A percentile compares a stretch with the other conserved stretches of the same genome.
phyloP scores from a whole-genome alignment of 1,140 invertebrate genomes.

The Trigoniulus corallinus region DNA sequence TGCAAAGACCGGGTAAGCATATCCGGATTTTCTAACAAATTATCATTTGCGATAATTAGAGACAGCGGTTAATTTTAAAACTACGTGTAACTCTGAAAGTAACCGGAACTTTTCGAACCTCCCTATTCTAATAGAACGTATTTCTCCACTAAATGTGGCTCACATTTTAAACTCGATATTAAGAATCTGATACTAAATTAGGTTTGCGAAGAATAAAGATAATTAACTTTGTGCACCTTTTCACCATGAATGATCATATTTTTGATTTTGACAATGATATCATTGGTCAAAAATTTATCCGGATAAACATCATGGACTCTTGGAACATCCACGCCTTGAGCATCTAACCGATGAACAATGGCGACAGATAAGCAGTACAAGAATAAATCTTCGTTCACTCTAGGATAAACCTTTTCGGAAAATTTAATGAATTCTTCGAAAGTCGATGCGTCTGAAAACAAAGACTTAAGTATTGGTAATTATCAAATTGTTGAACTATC shows the following conservation, averaged over 20 bases:
- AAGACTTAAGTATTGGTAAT: not conserved
- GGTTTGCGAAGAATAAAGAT: not conserved
- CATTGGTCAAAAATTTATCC: not conserved
- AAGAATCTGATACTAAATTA: not conserved
- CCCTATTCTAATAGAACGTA: too few relatives aligned
- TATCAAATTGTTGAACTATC: not conserved
- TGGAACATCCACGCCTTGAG: constrained; percentile 35
- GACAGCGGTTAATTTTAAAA: too few relatives aligned
- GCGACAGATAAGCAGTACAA: constrained; percentile 39
- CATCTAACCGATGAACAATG: constrained; percentile 37
- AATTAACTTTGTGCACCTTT: not conserved
- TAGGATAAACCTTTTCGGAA: not conserved
- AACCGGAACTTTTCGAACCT: too few relatives aligned
- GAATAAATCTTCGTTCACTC: constrained; percentile 46
- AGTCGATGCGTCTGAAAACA: not conserved
- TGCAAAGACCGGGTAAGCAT: too few relatives aligned
- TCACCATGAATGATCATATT: not conserved
- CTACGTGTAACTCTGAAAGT: too few relatives aligned
- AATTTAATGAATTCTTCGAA: not conserved
- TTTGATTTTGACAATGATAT: not conserved
- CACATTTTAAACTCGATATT: too few relatives aligned
- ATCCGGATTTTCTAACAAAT: too few relatives aligned
- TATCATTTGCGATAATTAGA: too few relatives aligned
- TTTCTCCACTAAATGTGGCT: too few relatives aligned
- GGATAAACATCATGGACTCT: constrained; percentile 11